Conservation (phyloP, 2,888 invertebrate species). For the Aleiodes testaceus region DNA sequence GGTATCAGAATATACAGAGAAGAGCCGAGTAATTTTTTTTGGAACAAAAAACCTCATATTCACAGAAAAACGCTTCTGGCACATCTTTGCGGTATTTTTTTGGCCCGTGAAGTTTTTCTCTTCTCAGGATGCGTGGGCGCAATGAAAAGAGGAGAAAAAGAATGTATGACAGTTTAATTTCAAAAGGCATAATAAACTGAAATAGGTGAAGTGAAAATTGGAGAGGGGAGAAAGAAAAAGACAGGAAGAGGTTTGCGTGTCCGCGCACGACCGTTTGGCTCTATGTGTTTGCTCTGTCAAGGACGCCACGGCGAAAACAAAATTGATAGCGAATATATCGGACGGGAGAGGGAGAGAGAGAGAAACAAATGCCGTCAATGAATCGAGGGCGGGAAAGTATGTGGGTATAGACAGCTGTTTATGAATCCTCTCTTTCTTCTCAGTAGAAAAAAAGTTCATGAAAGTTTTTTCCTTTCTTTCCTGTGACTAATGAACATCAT, state of each 20-base stretch:
- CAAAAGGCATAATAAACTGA: conserved; percentile 2
- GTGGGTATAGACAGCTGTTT: conserved; percentile 14
- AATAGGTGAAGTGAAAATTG: background rate
- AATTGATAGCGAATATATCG: conserved; percentile 38
- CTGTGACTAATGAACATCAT: conserved; percentile 19
- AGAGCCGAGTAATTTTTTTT: background rate
- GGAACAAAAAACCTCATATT: conserved; percentile 6
- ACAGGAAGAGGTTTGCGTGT: conserved; percentile 7
- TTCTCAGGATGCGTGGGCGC: conserved; percentile 10
- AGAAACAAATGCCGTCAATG: conserved; percentile 37
- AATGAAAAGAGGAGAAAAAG: conserved; percentile 19
- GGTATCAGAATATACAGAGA: background rate
- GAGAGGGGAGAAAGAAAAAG: background rate
- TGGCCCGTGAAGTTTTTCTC: conserved; percentile 7
- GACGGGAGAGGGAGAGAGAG: conserved; percentile 18
- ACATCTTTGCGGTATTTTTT: conserved; percentile 35
- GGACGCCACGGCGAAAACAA: conserved; percentile 34
- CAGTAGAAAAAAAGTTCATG: background rate
- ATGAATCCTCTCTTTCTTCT: background rate
- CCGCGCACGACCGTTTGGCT: conserved; percentile 18
- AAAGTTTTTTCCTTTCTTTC: background rate
- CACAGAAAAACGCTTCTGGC: conserved; percentile 30
- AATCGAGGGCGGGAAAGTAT: conserved; percentile 26
- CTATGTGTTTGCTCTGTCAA: conserved; percentile 26
- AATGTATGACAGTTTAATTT: background rate